A percentile compares a stretch with the other conserved stretches of the same genome.
These are phyloP conservation scores for Vanessa cardui DNA, from an alignment of 2,888 invertebrate species.

Conservation along the genomic window DNA sequence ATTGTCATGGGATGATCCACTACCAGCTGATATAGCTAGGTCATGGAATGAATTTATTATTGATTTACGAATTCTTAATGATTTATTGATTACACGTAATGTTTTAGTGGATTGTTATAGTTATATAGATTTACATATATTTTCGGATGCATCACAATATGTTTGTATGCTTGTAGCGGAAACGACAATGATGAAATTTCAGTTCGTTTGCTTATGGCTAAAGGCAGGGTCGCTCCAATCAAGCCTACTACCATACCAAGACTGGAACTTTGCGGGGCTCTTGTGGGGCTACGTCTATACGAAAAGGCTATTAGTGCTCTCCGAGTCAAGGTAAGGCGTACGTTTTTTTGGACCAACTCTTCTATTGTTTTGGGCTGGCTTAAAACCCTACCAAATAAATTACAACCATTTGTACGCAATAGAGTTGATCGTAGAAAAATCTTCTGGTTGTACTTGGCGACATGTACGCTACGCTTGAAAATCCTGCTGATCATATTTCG, in stretches of 20 bases:
- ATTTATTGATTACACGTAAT: no score
- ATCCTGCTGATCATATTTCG: conserved; percentile 37
- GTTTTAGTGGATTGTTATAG: no score
- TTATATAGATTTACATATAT: conserved; percentile 41
- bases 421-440: no score
- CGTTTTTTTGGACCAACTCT: conserved; percentile 45
- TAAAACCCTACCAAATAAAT: conserved; percentile 34
- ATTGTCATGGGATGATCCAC: no score
- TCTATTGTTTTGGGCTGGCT: conserved; percentile 41
- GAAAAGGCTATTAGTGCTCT: conserved; percentile 41
- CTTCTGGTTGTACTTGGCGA: no score
- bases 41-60: no score
- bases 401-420: no score
- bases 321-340: conserved; percentile 15
- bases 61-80: no score
- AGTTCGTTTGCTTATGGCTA: conserved; percentile 41
- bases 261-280: conserved; percentile 48
- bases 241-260: conserved; percentile 44
- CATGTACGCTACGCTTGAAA: conserved; percentile 43
- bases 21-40: no score
- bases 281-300: conserved; percentile 44
- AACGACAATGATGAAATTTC: conserved; percentile 24
- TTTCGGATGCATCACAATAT: conserved; percentile 44
- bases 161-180: conserved; percentile 42
- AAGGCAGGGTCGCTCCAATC: conserved; percentile 44